phyloP scores from a whole-genome alignment of 2,888 invertebrate genomes.

The Elysia crispata region DNA sequence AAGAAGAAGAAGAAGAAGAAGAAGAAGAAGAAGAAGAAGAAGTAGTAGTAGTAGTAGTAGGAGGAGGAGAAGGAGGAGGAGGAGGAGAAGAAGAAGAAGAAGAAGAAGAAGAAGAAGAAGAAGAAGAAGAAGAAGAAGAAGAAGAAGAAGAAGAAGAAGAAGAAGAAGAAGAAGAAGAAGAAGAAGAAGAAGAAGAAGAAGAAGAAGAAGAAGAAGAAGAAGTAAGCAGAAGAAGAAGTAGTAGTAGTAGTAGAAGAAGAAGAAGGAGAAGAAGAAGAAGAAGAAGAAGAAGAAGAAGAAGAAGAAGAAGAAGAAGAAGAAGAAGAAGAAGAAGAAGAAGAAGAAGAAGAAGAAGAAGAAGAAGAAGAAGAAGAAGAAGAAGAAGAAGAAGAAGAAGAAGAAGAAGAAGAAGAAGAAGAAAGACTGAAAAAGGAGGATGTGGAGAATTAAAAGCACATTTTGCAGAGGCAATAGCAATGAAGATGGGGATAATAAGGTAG shows the following conservation, averaged over 20 bases:
- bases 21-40: constrained; percentile 12
- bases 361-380: background rate
- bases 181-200: background rate
- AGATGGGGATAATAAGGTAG: too few relatives aligned
- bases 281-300: background rate
- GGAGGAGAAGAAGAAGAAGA: background rate
- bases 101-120: background rate
- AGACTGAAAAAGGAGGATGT: background rate
- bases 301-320: background rate
- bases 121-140: background rate
- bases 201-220: background rate
- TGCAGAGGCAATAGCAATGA: too few relatives aligned
- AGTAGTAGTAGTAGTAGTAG: constrained; percentile 9
- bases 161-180: background rate
- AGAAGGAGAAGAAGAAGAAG: background rate
- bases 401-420: constrained; percentile 19
- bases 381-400: constrained; percentile 21
- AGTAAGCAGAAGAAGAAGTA: constrained; percentile 1
- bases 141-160: background rate
- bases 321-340: background rate
- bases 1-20: constrained; percentile 17
- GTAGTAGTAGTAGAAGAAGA: background rate
- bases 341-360: background rate
- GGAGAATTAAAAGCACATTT: too few relatives aligned
- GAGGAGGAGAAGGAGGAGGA: too few relatives aligned